Evolutionary conservation across 92 coral and sea anemone species (phyloP).

Genomic region (Heliopora coerulea): DNA sequence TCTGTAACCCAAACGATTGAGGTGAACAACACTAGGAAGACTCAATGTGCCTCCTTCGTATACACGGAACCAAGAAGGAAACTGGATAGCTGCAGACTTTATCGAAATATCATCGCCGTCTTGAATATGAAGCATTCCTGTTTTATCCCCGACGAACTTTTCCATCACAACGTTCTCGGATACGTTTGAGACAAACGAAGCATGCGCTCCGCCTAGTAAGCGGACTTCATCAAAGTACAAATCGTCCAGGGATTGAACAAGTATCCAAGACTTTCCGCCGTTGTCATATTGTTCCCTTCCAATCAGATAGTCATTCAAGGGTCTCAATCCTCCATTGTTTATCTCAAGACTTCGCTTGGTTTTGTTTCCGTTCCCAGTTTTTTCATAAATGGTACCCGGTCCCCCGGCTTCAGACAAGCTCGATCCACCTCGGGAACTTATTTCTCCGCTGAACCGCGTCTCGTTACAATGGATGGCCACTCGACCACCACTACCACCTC

Average conservation of each 20-base stretch:
- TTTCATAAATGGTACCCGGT: conserved; percentile 80
- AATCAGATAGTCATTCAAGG: conserved; percentile 64
- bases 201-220: conserved; percentile 72
- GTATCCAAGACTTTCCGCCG: conserved; percentile 90
- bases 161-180: conserved; percentile 39
- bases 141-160: conserved; percentile 74
- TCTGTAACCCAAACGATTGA: conserved; percentile 67
- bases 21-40: conserved; percentile 71
- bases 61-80: conserved; percentile 87
- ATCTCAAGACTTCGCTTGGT: conserved; percentile 62
- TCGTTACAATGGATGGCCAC: conserved; percentile 67
- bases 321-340: conserved; percentile 80
- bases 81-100: conserved; percentile 72
- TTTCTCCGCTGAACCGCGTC: conserved; percentile 67
- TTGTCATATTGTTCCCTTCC: conserved; percentile 71
- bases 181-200: conserved; percentile 33
- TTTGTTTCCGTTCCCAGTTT: conserved; percentile 48
- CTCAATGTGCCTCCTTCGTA: conserved; percentile 71
- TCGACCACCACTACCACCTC: conserved; percentile 99
- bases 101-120: conserved; percentile 58
- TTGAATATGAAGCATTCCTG: conserved; percentile 82
- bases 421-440: conserved; percentile 77
- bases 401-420: conserved; percentile 87
- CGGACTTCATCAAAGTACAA: conserved; percentile 59
- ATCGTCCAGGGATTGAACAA: conserved; percentile 61